These are phyloP conservation scores for Scolopax bukidnonensis DNA, from an alignment of 2,797 vertebrate species.

Conservation along the genomic window DNA sequence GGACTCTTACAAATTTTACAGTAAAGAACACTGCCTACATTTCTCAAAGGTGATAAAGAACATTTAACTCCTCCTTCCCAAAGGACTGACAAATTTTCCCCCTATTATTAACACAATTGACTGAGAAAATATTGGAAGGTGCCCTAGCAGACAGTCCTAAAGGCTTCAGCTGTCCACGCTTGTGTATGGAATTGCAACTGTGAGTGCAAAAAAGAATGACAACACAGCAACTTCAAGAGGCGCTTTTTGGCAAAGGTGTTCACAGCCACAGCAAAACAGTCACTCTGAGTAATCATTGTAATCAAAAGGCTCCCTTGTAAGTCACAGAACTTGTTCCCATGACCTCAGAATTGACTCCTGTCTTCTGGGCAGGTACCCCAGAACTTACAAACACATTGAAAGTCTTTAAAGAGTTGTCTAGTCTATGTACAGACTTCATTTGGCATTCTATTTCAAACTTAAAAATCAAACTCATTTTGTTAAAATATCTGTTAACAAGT, in stretches of 20 bases:
- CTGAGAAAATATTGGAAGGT: background rate
- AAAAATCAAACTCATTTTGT: background rate
- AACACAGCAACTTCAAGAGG: background rate
- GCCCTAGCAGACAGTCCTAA: background rate
- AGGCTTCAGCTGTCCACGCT: background rate
- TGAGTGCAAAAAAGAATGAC: background rate
- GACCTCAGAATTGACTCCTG: background rate
- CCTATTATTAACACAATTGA: background rate
- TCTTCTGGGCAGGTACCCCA: background rate
- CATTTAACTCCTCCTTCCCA: background rate
- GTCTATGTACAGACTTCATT: rapidly evolving
- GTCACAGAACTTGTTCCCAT: background rate
- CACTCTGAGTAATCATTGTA: background rate
- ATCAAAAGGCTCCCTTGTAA: background rate
- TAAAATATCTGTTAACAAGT: background rate
- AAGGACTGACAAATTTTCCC: background rate
- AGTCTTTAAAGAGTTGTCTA: background rate
- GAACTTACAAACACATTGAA: background rate
- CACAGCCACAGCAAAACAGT: background rate
- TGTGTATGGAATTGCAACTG: background rate
- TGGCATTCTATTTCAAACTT: background rate
- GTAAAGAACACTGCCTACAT: background rate
- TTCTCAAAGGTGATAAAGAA: constrained; percentile 4
- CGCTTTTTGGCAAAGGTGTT: background rate
- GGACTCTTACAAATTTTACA: background rate